Evolutionary conservation across 2,888 invertebrate species (phyloP).

Genomic region (Tethea ocularis): DNA sequence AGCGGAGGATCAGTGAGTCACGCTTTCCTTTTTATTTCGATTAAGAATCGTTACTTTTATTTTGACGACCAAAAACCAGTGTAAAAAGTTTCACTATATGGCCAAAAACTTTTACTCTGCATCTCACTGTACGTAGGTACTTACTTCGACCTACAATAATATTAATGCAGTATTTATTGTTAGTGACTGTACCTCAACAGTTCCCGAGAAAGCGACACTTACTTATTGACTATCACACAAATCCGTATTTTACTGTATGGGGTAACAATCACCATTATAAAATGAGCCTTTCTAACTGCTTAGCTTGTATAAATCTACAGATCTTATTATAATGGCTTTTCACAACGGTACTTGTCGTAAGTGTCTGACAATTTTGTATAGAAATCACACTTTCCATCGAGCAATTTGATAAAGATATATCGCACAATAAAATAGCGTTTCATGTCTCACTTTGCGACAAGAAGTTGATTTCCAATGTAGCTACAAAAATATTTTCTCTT

Average conservation of each 20-base stretch:
- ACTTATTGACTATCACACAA: background rate
- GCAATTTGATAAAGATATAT: slow-evolving; percentile 15
- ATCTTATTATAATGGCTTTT: background rate
- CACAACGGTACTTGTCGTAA: slow-evolving; percentile 5
- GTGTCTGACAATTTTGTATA: slow-evolving; percentile 30
- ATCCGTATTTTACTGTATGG: background rate
- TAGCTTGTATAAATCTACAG: background rate
- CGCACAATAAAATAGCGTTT: background rate
- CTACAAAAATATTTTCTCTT: background rate
- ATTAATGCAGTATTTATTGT: background rate
- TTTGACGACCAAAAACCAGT: too few relatives aligned
- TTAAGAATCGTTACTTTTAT: too few relatives aligned
- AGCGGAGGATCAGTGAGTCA: too few relatives aligned
- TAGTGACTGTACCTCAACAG: background rate
- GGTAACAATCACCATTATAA: background rate
- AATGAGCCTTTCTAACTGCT: background rate
- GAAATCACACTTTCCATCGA: slow-evolving; percentile 36
- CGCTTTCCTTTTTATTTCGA: too few relatives aligned
- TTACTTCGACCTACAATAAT: too few relatives aligned
- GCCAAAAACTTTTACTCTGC: too few relatives aligned
- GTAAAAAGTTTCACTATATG: too few relatives aligned
- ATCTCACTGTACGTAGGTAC: too few relatives aligned
- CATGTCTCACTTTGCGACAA: background rate
- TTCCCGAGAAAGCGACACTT: background rate
- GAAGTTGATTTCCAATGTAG: background rate